phyloP scores from a whole-genome alignment of 2,797 vertebrate genomes.

The Molossus alvarezi region DNA sequence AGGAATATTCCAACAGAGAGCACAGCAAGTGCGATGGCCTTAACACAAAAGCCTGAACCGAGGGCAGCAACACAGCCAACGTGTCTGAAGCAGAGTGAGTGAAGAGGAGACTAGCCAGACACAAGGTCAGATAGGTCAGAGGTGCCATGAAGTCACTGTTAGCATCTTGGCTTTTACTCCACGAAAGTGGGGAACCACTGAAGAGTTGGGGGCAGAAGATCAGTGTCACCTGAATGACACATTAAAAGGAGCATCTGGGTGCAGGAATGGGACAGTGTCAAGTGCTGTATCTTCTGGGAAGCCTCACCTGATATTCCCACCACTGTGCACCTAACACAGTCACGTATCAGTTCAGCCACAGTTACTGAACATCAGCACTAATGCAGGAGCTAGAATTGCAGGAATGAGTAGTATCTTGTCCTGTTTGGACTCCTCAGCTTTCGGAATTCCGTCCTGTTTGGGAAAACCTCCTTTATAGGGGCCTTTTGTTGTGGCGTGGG shows the following conservation, averaged over 20 bases:
- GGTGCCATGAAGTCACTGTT: background rate
- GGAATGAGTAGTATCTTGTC: background rate
- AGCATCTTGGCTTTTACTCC: background rate
- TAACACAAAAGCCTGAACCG: background rate
- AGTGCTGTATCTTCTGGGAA: background rate
- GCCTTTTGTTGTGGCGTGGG: background rate
- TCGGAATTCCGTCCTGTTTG: background rate
- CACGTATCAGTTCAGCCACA: rapidly evolving
- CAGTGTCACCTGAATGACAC: background rate
- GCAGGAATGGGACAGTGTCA: background rate
- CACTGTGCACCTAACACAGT: background rate
- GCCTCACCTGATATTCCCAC: rapidly evolving
- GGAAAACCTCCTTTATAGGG: background rate
- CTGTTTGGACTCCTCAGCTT: background rate
- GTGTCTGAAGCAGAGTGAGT: background rate
- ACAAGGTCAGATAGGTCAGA: background rate
- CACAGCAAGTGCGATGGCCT: background rate
- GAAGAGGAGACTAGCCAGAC: background rate
- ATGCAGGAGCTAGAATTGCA: background rate
- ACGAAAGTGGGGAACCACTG: background rate
- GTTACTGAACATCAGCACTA: background rate
- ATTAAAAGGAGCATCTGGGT: background rate
- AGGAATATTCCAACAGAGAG: background rate
- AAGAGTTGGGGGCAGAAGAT: background rate
- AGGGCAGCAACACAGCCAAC: background rate